These are phyloP conservation scores for Nymphalis polychloros DNA, from an alignment of 2,888 invertebrate genomes.

Conservation along the genomic window DNA sequence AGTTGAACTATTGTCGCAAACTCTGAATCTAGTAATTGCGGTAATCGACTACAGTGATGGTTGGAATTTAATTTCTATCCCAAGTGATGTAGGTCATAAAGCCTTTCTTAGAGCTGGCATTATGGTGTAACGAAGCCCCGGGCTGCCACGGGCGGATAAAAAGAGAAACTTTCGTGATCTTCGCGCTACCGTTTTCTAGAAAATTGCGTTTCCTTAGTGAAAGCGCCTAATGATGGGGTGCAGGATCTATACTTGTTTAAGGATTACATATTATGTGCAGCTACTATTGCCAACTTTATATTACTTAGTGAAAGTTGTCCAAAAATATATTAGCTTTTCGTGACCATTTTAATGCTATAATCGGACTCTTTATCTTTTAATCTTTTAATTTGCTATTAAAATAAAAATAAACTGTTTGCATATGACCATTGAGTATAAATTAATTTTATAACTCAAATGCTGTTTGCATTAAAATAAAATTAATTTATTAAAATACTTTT, in stretches of 20 bases:
- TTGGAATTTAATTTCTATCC: constrained; percentile 53
- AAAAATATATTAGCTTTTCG: constrained; percentile 1
- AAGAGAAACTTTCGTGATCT: constrained; percentile 71
- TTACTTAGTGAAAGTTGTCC: constrained; percentile 18
- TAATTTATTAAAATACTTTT: too few relatives aligned
- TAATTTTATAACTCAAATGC: too few relatives aligned
- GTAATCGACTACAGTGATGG: constrained; percentile 15
- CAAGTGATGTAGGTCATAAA: constrained; percentile 60
- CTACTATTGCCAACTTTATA: background rate
- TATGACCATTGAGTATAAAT: too few relatives aligned
- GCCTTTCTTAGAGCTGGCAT: constrained; percentile 43
- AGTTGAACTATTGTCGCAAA: constrained; percentile 8
- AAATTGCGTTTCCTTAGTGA: constrained; percentile 80
- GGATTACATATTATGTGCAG: constrained; percentile 32
- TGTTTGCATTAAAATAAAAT: too few relatives aligned
- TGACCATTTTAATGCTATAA: background rate
- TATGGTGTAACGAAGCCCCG: constrained; percentile 68
- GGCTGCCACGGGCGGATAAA: constrained; percentile 70
- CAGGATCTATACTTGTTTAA: constrained; percentile 64
- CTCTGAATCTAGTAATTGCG: constrained; percentile 14
- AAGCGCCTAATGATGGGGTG: constrained; percentile 74
- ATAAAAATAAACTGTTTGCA: too few relatives aligned
- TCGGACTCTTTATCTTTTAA: background rate
- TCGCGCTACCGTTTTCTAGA: constrained; percentile 81
- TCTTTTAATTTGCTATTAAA: too few relatives aligned